Evolutionary conservation across 2,888 invertebrate genomes (phyloP), one percentile per base, ranked within the genome.

Genomic region (Chelonus formosanus): DNA sequence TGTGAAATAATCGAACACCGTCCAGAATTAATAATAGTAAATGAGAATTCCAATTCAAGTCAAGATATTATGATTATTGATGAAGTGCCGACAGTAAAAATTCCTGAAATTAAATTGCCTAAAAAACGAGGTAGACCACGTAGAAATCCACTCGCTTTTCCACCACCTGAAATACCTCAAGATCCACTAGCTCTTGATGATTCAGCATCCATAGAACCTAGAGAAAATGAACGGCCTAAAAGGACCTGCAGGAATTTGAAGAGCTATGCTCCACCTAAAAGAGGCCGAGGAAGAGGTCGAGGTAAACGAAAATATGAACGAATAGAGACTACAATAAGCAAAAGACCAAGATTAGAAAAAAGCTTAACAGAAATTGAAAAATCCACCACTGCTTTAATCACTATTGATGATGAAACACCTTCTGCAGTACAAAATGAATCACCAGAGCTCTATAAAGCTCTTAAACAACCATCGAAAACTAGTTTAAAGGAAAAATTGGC

Each of bases 1-100:
- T 83, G 83, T 50, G 83, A 84, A 58, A 83, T 84, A 34, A 83
- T 84, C 36, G 83, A 84, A 34, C 81, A 78, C 55, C 78, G 80
- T 31, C 83, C 84, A 0, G 84, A 84, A 60, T 66, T 84, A 5
- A 83, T 84, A 59, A 82, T 84, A 50, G 83, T 83, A 5, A 84
- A 84, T 58, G 84, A 84, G 45, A 84, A 83, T 58, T 84, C 84
- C 0, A 84, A 83, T 63, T 84, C 84, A 4, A 84, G 84, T 62
- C 84, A 83, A 70, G 85, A 84, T 53, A 81, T 84, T 7, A 79
- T 84, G 76, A 84, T 84, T n/a, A 82, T 85, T 56, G 84, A 84
- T 55, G 84, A 84, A 57, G 80, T 83, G 3, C 74, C 81, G 10
- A 71, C 77, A 2, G 50, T 67, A 6, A 77, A 76, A 63, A 72